A percentile compares a stretch with the other conserved stretches of the same genome.
phyloP scores from a whole-genome alignment of 2,888 invertebrate genomes.

The Megaustenia siamemsis region DNA sequence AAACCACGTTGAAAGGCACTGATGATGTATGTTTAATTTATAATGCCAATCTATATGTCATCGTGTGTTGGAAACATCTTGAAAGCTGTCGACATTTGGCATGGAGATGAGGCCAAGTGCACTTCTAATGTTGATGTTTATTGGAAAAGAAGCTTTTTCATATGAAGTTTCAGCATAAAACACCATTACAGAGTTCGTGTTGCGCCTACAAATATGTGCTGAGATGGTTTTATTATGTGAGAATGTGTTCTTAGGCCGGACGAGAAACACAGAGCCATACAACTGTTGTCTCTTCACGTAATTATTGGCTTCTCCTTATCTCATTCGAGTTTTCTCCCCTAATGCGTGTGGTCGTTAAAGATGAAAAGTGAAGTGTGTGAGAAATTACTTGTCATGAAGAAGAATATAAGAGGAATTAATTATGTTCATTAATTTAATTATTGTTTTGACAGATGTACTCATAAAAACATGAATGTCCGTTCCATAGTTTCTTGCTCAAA shows the following conservation, averaged over 20 bases:
- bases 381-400: not conserved
- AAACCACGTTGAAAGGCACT: conserved; percentile 20
- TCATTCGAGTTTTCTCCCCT: not conserved
- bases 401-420: not conserved
- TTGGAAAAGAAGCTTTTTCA: conserved; percentile 25
- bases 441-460: no score
- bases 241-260: not conserved
- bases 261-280: not conserved
- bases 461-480: no score
- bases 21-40: conserved; percentile 50
- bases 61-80: conserved; percentile 19
- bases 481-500: no score
- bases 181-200: conserved; percentile 27
- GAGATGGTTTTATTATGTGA: conserved; percentile 18
- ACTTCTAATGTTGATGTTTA: conserved; percentile 33
- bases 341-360: not conserved
- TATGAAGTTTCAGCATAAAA: conserved; percentile 19
- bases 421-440: no score
- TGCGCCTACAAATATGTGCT: conserved; percentile 15
- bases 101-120: conserved; percentile 1
- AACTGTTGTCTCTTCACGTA: not conserved
- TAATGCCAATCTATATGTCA: conserved; percentile 35
- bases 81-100: conserved; percentile 41
- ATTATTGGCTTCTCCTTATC: not conserved
- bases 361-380: not conserved